Conservation (phyloP, 1,140 invertebrate genomes). For the Coptotermes formosanus region DNA sequence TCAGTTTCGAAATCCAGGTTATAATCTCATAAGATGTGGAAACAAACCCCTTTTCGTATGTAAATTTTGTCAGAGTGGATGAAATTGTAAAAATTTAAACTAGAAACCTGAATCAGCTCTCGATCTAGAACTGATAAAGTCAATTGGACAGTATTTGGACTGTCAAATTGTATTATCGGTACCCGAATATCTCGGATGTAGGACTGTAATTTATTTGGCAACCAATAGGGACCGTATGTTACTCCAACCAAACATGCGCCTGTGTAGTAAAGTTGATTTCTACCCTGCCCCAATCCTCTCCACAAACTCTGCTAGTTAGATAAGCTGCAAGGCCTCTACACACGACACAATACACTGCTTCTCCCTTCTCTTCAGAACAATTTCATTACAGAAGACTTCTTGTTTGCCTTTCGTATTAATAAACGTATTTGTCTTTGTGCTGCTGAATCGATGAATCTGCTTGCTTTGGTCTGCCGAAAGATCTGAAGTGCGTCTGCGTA, state of each 20-base stretch:
- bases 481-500: too few relatives aligned
- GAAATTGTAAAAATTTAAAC: too few relatives aligned
- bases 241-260: background rate
- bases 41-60: too few relatives aligned
- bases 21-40: too few relatives aligned
- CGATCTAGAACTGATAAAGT: too few relatives aligned
- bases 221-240: background rate
- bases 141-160: too few relatives aligned
- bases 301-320: background rate
- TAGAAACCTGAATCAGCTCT: too few relatives aligned
- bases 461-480: background rate
- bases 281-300: too few relatives aligned
- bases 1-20: too few relatives aligned
- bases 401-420: background rate
- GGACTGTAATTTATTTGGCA: background rate
- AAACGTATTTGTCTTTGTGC: background rate
- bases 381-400: background rate
- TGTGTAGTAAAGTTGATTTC: too few relatives aligned
- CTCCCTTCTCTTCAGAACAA: background rate
- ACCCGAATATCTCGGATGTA: background rate
- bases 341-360: background rate
- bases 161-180: background rate
- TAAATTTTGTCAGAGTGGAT: too few relatives aligned
- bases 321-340: background rate
- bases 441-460: background rate